These are phyloP conservation scores for Pelagia noctiluca DNA, from an alignment of 30 jellyfish, hydroid and myxozoan genomes.

Conservation along the genomic window DNA sequence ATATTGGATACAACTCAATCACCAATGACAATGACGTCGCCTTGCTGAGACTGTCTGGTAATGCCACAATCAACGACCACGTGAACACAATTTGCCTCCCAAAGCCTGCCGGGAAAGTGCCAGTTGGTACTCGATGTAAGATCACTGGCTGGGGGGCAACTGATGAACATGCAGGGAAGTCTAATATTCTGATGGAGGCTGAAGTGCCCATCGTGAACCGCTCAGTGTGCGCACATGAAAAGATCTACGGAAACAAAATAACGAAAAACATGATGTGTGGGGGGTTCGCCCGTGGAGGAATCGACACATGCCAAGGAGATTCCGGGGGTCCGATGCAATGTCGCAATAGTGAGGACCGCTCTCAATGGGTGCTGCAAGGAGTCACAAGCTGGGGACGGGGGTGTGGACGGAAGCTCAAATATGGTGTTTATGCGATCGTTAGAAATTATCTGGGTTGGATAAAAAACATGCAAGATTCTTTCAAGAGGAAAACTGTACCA, in stretches of 20 bases:
- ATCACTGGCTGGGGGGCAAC: conserved; percentile 96
- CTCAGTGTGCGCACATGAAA: conserved; percentile 69
- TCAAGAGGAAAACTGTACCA: conserved; percentile 34
- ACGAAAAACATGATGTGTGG: conserved; percentile 94
- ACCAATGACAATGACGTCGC: conserved; percentile 90
- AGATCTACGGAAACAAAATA: conserved; percentile 70
- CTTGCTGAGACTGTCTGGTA: conserved; percentile 65
- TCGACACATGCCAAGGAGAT: conserved; percentile 85
- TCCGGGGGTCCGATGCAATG: conserved; percentile 98
- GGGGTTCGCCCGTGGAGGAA: conserved; percentile 85
- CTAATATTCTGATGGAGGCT: conserved; percentile 79
- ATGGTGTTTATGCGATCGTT: conserved; percentile 91
- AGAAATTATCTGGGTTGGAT: conserved; percentile 80
- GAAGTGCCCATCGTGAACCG: conserved; percentile 78
- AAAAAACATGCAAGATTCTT: conserved; percentile 25
- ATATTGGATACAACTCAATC: conserved; percentile 69
- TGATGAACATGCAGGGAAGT: conserved; percentile 63
- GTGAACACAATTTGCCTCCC: conserved; percentile 90
- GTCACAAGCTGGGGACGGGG: conserved; percentile 97
- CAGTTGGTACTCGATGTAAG: conserved; percentile 82
- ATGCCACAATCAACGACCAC: conserved; percentile 72
- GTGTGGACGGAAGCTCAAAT: conserved; percentile 83
- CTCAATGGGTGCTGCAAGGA: conserved; percentile 84
- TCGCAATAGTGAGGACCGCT: conserved; percentile 35
- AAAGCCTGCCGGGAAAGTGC: conserved; percentile 38